Evolutionary conservation across 2,888 invertebrate genomes (phyloP), one percentile per base, ranked within the genome.

Genomic region (Muscina levida): DNA sequence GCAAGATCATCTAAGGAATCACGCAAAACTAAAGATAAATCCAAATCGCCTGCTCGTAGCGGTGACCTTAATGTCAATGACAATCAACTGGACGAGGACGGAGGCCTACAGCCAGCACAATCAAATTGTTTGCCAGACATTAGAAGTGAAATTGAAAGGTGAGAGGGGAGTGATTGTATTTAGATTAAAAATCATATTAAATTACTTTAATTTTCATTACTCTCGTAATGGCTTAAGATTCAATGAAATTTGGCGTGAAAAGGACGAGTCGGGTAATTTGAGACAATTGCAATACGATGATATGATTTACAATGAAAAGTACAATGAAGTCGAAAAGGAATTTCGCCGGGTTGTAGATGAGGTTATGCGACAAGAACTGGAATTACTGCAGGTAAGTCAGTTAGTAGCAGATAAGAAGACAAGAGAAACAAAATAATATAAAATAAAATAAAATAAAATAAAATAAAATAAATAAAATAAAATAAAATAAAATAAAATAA

Each of bases 241-340:
- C 87, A 94, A 95, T 88, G 97, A 95, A 80, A 92, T 95, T 24
- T 98, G 98, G 98, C 94, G 93, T 85, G 93, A 93, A 72, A 95
- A 94, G 87, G 95, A 96, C 84, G 97, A 97, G 86, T 91, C 92
- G 0, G 91, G 92, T 1, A 96, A 97, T 89, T 92, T 93, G 0
- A 91, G 93, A 66, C 97, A 98, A 88, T 92, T 92, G 24, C 94
- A 95, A 85, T 96, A 97, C 87, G 92, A 93, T 71, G 95, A 96
- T 78, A 95, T 98, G 91, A 95, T 98, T 84, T 94, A 95, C 86
- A 92, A 94, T 77, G 96, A 97, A 82, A 97, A 97, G 90, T 93
- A 95, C 87, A 91, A 92, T 0, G 95, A 95, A 89, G 94, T 98
- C 78, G 97, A 97, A 89, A 92, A 93, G 77, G 97, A 97, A 88